These are phyloP conservation scores for Bergia puertoricense DNA, from an alignment of 92 coral and sea anemone species.

Conservation along the genomic window DNA sequence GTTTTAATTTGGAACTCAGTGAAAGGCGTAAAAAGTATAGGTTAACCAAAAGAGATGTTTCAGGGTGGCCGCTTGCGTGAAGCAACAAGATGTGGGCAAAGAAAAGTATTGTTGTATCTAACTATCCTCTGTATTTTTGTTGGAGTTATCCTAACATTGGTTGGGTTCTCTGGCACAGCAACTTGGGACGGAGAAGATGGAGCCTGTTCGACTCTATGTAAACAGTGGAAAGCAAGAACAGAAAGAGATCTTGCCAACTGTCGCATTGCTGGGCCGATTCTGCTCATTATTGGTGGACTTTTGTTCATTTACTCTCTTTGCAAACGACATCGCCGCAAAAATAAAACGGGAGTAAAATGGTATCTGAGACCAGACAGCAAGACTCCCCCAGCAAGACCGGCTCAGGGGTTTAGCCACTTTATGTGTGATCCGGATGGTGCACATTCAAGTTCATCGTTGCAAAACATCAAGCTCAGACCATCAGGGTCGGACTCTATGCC, in stretches of 20 bases:
- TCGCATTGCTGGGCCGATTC: neutral
- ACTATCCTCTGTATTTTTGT: neutral
- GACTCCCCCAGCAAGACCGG: neutral
- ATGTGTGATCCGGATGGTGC: neutral
- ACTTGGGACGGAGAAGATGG: neutral
- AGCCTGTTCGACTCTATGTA: neutral
- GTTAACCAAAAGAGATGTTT: neutral
- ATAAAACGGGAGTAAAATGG: constrained; percentile 20
- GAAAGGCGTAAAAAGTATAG: neutral
- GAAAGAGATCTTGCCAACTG: constrained; percentile 12
- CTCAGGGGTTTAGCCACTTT: constrained; percentile 4
- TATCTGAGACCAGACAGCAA: constrained; percentile 2
- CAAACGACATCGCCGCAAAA: constrained; percentile 1
- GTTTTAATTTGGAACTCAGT: too few relatives aligned
- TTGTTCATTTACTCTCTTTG: neutral
- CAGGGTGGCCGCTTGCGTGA: neutral
- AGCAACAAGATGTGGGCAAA: neutral
- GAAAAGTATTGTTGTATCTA: neutral
- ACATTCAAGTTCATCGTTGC: neutral
- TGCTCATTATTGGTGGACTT: neutral
- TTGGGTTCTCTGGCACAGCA: constrained; percentile 5
- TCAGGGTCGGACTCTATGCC: neutral
- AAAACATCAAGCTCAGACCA: neutral
- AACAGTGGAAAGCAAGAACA: neutral
- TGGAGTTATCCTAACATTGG: neutral